Base-by-base conservation (phyloP, 2,113 vertebrate genomes). In the Nicator chloris region DNA sequence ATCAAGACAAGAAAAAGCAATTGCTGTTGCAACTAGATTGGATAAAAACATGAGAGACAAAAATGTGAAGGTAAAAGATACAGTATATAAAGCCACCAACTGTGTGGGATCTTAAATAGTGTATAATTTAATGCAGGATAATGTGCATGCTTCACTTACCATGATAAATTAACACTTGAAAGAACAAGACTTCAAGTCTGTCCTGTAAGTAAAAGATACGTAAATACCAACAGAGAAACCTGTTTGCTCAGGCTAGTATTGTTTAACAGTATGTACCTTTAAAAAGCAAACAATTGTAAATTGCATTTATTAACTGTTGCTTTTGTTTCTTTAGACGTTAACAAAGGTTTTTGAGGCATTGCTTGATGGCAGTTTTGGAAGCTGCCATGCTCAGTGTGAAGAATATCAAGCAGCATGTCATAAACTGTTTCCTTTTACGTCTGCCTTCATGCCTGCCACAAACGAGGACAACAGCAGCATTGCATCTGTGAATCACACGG, bases 1-100 rank as follows among this genome's bases (percentile, higher is more conserved):
- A 88, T 98, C 98, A 92, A 98, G 97, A 89, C 98, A 98, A 96
- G 98, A 98, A 90, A 98, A 98, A 96, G 98, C 98, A 92, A 97
- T 98, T 93, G 95, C 98, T 88, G 88, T 98, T 92, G 98, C 98
- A 53, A 98, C 98, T 77, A 98, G 96, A 86, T 94, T 98, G 90
- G 98, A 98, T 95, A 98, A 98, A 91, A 97, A 80, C 50, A 87
- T 98, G 96, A 97, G 91, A 94, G 98, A 98, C 97, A 98, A 91
- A 97, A 98, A 98, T 93, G 97, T 98, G 86, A 98, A 98, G 98
- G 98, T 98, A 98, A 97, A 91, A 53, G 42, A 96, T 85, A 78
- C 3, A 61, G 9, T 59, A 24, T 73, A 37, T 82, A 80, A 86
- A 86, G 18, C 9, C 8, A 19, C 18, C 47, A 53, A 64, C 20